These are phyloP conservation scores for Drosophila micromelanica DNA, from an alignment of 1,140 invertebrate genomes.

Conservation along the genomic window DNA sequence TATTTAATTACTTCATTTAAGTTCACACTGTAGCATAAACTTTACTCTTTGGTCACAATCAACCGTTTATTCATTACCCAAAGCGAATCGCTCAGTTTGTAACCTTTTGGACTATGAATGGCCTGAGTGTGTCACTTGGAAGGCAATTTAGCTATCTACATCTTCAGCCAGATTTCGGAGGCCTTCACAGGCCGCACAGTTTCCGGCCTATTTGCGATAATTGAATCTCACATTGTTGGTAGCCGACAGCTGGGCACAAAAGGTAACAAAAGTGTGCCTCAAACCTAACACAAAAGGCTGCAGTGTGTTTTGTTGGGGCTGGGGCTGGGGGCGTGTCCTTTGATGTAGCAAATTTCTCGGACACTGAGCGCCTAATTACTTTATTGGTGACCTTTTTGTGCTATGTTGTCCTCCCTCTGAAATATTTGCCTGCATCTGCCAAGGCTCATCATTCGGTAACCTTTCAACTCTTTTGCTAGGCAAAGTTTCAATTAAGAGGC, in stretches of 20 bases:
- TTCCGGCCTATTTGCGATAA: slow-evolving; percentile 57
- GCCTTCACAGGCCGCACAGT: slow-evolving; percentile 38
- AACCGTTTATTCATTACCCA: slow-evolving; percentile 30
- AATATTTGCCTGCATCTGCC: slow-evolving; percentile 33
- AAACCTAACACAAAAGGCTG: slow-evolving; percentile 57
- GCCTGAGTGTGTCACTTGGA: slow-evolving; percentile 47
- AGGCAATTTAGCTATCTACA: slow-evolving; percentile 52
- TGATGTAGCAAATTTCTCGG: slow-evolving; percentile 80
- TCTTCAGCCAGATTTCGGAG: slow-evolving; percentile 44
- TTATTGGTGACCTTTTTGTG: slow-evolving; percentile 77
- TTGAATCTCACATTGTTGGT: slow-evolving; percentile 59
- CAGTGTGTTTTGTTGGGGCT: slow-evolving; percentile 30
- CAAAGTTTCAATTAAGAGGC: slow-evolving; percentile 72
- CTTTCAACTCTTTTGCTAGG: slow-evolving; percentile 69
- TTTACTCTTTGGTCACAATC: neutral
- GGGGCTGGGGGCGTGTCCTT: slow-evolving; percentile 45
- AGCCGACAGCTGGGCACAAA: slow-evolving; percentile 35
- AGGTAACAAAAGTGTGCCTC: slow-evolving; percentile 43
- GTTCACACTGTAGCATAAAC: neutral
- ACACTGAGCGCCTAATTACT: slow-evolving; percentile 81
- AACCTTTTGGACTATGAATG: slow-evolving; percentile 24
- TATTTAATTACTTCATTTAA: neutral
- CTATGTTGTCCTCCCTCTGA: neutral
- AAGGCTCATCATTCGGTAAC: slow-evolving; percentile 37
- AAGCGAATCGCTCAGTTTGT: slow-evolving; percentile 38